Percentiles rank a stretch among this genome's conserved stretches.
phyloP scores from a whole-genome alignment of 2,888 invertebrate genomes.

The Erebia aethiops region DNA sequence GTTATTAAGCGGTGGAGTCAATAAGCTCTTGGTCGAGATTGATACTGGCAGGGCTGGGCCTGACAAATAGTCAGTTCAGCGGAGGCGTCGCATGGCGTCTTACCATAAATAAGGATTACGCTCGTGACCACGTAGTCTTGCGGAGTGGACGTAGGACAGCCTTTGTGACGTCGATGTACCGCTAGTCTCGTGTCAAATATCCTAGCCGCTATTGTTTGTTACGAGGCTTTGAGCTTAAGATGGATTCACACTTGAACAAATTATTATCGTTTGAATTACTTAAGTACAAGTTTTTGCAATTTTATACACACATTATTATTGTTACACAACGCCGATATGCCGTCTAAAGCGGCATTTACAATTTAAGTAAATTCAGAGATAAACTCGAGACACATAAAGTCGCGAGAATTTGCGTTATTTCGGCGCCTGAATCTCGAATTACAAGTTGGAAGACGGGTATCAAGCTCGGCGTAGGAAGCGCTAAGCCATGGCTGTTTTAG shows the following conservation, averaged over 20 bases:
- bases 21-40: conserved; percentile 69
- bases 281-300: not conserved
- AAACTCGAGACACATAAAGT: conserved; percentile 31
- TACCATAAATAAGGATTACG: conserved; percentile 83
- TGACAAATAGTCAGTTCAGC: conserved; percentile 77
- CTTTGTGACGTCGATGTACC: conserved; percentile 57
- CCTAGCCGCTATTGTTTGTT: conserved; percentile 34
- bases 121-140: conserved; percentile 75
- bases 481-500: conserved; percentile 73
- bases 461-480: conserved; percentile 71
- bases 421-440: conserved; percentile 74
- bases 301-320: too few relatives aligned
- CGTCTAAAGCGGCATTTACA: conserved; percentile 19
- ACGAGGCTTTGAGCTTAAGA: conserved; percentile 30
- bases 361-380: conserved; percentile 26
- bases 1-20: conserved; percentile 40
- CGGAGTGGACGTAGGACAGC: conserved; percentile 64
- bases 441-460: conserved; percentile 75
- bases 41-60: conserved; percentile 66
- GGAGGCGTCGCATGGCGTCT: conserved; percentile 77
- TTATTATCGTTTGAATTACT: not conserved
- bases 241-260: not conserved
- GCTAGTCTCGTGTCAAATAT: conserved; percentile 62
- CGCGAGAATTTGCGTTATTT: conserved; percentile 78
- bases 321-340: not conserved